These are phyloP conservation scores for Malurus cyaneus DNA, from an alignment of 2,113 vertebrate genomes.

Conservation along the genomic window DNA sequence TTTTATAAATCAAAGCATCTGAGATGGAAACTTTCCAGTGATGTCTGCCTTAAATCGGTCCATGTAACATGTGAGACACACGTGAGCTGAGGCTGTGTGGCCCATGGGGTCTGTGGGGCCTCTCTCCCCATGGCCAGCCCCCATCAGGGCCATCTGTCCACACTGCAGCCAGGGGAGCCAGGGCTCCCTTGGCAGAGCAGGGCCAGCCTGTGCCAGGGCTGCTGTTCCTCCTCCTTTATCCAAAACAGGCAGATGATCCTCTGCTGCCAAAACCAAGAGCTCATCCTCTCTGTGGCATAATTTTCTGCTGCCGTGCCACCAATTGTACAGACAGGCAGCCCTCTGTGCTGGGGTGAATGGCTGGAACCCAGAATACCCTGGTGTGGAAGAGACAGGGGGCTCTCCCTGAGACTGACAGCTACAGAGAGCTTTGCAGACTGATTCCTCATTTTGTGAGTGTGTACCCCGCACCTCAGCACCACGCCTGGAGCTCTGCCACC, in stretches of 20 bases:
- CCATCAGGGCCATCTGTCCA: neutral
- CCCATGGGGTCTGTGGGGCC: neutral
- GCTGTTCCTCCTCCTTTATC: conserved; percentile 18
- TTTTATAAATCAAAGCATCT: neutral
- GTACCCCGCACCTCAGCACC: accelerated
- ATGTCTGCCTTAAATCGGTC: accelerated
- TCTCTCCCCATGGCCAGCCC: neutral
- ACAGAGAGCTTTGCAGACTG: accelerated
- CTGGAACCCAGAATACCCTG: neutral
- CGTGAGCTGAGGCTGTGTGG: neutral
- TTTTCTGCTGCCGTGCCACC: neutral
- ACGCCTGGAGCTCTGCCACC: neutral
- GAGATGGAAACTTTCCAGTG: neutral
- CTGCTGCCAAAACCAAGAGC: conserved; percentile 5
- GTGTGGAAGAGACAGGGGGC: accelerated
- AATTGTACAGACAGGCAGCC: neutral
- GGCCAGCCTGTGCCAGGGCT: neutral
- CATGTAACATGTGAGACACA: accelerated
- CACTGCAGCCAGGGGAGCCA: neutral
- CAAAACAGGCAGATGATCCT: neutral
- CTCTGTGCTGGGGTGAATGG: neutral
- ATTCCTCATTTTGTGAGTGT: accelerated
- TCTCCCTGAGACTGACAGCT: neutral
- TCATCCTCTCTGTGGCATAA: neutral
- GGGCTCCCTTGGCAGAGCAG: neutral